These are phyloP conservation scores for Galeopsomyia nigrocyanea DNA, from an alignment of 2,888 invertebrate genomes.

Conservation along the genomic window DNA sequence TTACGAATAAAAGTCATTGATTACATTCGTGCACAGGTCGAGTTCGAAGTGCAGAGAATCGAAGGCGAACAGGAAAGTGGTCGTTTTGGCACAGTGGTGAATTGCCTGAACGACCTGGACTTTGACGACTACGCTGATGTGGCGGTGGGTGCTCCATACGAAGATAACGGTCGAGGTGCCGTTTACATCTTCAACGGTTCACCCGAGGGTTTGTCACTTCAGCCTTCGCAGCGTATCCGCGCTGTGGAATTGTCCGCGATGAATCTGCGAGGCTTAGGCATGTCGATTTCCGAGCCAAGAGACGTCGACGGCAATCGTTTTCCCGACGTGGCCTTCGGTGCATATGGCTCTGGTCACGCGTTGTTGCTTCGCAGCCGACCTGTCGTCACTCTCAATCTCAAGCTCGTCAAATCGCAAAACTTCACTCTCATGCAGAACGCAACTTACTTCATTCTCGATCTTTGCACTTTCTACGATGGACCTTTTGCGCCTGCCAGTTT, in stretches of 20 bases:
- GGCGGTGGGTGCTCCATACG: conserved; percentile 63
- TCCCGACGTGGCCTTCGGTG: conserved; percentile 64
- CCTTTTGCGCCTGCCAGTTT: conserved; percentile 50
- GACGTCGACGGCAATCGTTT: conserved; percentile 68
- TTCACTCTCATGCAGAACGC: conserved; percentile 52
- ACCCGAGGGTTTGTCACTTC: conserved; percentile 47
- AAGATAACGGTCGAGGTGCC: conserved; percentile 58
- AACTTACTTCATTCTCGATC: conserved; percentile 7
- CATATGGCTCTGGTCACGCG: conserved; percentile 65
- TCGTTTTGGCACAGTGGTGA: conserved; percentile 73
- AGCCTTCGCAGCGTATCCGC: not conserved
- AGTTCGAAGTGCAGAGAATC: conserved; percentile 51
- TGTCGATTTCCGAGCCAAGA: conserved; percentile 63
- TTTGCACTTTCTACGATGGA: conserved; percentile 54
- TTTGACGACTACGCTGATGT: conserved; percentile 71
- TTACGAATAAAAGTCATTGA: not conserved
- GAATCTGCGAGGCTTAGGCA: conserved; percentile 64
- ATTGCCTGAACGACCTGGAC: conserved; percentile 74
- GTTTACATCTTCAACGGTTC: conserved; percentile 56
- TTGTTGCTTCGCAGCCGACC: conserved; percentile 64
- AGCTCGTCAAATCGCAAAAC: conserved; percentile 14
- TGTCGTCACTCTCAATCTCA: conserved; percentile 52
- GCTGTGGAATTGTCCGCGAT: not conserved
- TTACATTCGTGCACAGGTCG: conserved; percentile 38
- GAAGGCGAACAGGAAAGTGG: conserved; percentile 67